Conservation (phyloP, 2,113 vertebrate genomes). For the Zeus faber region DNA sequence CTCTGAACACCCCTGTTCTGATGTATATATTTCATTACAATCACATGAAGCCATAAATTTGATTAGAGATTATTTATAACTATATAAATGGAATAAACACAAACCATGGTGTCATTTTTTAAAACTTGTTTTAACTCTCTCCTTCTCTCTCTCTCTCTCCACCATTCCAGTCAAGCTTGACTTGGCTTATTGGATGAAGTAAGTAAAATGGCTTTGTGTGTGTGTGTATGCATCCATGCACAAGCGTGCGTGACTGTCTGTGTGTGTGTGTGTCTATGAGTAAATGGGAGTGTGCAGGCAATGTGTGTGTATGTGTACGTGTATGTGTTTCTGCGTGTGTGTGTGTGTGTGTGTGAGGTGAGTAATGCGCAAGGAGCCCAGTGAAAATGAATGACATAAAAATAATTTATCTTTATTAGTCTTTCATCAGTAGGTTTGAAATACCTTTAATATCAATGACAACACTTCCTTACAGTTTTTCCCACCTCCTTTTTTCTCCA, state of each 20-base stretch:
- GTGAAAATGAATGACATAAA: slow-evolving; percentile 35
- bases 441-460: slow-evolving; percentile 54
- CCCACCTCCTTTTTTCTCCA: slow-evolving; percentile 50
- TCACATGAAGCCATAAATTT: slow-evolving; percentile 19
- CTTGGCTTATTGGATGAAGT: slow-evolving; percentile 21
- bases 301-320: not conserved
- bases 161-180: slow-evolving; percentile 1
- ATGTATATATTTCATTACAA: slow-evolving; percentile 45
- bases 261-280: too few species aligned
- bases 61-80: slow-evolving; percentile 32
- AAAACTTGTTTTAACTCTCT: too few species aligned
- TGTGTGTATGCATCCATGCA: slow-evolving; percentile 10
- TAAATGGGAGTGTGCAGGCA: too few species aligned
- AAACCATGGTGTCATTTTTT: too few species aligned
- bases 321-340: not conserved
- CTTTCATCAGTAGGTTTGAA: slow-evolving; percentile 59
- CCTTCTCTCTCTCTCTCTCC: not conserved
- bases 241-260: too few species aligned
- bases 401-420: slow-evolving; percentile 69
- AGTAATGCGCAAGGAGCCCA: not conserved
- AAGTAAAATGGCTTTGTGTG: slow-evolving; percentile 22
- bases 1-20: slow-evolving; percentile 21
- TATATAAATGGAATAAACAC: too few species aligned
- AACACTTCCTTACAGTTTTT: slow-evolving; percentile 42
- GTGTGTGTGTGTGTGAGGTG: not conserved